Conservation (phyloP, 2,113 vertebrate species). For the Phalacrocorax aristotelis region DNA sequence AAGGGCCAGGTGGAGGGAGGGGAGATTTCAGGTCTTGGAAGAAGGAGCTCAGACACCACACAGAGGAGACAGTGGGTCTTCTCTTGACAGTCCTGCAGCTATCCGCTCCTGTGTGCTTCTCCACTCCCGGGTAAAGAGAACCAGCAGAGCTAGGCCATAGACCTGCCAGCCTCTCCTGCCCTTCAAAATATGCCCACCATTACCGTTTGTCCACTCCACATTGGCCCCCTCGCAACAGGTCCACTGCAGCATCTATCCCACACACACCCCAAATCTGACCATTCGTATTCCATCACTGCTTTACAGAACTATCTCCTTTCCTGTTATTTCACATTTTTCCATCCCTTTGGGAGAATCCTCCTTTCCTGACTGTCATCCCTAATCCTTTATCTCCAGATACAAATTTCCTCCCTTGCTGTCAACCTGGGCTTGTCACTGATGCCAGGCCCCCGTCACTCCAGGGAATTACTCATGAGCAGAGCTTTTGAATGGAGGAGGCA, state of each 20-base stretch:
- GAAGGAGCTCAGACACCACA: neutral
- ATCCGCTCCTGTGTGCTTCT: neutral
- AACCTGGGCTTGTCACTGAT: neutral
- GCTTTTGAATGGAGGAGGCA: neutral
- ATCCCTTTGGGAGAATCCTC: neutral
- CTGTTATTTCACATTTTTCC: neutral
- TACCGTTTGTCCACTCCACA: neutral
- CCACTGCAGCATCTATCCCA: neutral
- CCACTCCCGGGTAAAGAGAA: neutral
- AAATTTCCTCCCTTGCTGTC: neutral
- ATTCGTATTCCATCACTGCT: neutral
- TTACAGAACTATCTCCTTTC: neutral
- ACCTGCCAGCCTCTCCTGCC: neutral
- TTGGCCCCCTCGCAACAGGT: rapidly evolving
- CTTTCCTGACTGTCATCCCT: neutral
- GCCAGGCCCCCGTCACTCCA: neutral
- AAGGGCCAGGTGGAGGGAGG: neutral
- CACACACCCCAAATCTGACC: neutral
- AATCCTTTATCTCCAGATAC: neutral
- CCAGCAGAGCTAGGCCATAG: neutral
- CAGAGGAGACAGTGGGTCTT: neutral
- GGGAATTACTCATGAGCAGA: neutral
- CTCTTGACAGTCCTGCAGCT: neutral
- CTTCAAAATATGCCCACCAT: neutral
- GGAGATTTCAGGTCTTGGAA: neutral